Evolutionary conservation across 2,113 vertebrate species (phyloP), one percentile per base, ranked within the genome.

Genomic region (Corydoras sp.): DNA sequence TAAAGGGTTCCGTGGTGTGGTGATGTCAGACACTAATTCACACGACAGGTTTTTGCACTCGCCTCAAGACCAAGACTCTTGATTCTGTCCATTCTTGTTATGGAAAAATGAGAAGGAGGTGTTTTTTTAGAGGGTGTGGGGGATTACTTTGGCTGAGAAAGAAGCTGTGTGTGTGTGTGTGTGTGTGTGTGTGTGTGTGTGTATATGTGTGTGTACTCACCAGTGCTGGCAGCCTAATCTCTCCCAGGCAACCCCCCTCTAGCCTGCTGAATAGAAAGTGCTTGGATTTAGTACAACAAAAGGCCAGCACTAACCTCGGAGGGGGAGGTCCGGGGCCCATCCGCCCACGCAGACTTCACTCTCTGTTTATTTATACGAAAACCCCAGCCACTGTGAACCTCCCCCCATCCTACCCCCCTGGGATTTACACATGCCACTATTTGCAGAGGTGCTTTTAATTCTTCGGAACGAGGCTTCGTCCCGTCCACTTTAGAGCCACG

Each of bases 271-370:
- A 88, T 85, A 85, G 85, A 88, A 87, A 88, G 85, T 89, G 84
- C 89, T 83, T 85, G 88, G 87, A 89, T 90, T 90, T 89, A 88
- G 86, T 84, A 85, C 88, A 89, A 90, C 90, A 91, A 91, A 89
- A 89, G 88, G 71, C 82, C 68, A 65, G 84, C 83, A 85, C 86
- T 85, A 86, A 87, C 85, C 86, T 85, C 82, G 66, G 79, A 49
- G 79, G 75, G 75, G 79, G 30, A 67, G 73, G 72, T 60, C 65
- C 62, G 75, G 65, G 49, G 84, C 79, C 69, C 71, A 75, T 85
- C 85, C 81, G 18, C 85, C 89, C 86, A 82, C 80, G 49, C 79
- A 87, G 84, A 85, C 86, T 86, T 85, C 86, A 74, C 81, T 81
- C 82, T 62, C 85, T 90, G 88, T 91, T 91, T 91, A 91, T 90